phyloP scores from a whole-genome alignment of 2,888 invertebrate species.

The Hermodice carunculata region DNA sequence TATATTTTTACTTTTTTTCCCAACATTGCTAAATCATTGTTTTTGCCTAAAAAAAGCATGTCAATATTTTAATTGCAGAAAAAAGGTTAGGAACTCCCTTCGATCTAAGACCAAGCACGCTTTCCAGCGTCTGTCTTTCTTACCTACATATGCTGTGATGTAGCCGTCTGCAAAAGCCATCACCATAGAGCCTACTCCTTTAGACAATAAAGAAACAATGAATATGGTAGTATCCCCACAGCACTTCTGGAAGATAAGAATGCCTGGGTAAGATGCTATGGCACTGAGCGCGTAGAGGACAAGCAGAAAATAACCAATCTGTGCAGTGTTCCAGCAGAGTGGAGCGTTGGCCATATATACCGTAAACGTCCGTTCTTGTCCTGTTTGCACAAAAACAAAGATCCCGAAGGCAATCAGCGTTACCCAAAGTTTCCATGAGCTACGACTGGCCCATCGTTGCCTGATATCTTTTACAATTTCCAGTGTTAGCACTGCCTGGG shows the following conservation, averaged over 20 bases:
- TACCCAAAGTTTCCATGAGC: too few relatives aligned
- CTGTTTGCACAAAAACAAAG: slow-evolving; percentile 66
- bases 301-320: slow-evolving; percentile 42
- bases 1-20: too few relatives aligned
- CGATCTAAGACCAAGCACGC: too few relatives aligned
- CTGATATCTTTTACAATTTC: too few relatives aligned
- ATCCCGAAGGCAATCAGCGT: too few relatives aligned
- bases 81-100: too few relatives aligned
- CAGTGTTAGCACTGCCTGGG: too few relatives aligned
- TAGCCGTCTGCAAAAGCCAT: slow-evolving; percentile 62
- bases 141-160: slow-evolving; percentile 61
- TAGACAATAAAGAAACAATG: slow-evolving; percentile 62
- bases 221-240: slow-evolving; percentile 46
- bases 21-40: too few relatives aligned
- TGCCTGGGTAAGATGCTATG: slow-evolving; percentile 42
- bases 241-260: slow-evolving; percentile 35
- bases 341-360: slow-evolving; percentile 53
- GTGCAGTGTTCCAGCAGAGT: slow-evolving; percentile 35
- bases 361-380: slow-evolving; percentile 65
- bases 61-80: too few relatives aligned
- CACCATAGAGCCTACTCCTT: slow-evolving; percentile 65
- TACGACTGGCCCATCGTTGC: too few relatives aligned
- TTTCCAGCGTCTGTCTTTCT: too few relatives aligned
- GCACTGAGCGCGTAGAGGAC: slow-evolving; percentile 35
- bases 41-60: too few relatives aligned